These are phyloP conservation scores for Trypoxylus dichotomus DNA, from an alignment of 1,140 invertebrate genomes.

Conservation along the genomic window DNA sequence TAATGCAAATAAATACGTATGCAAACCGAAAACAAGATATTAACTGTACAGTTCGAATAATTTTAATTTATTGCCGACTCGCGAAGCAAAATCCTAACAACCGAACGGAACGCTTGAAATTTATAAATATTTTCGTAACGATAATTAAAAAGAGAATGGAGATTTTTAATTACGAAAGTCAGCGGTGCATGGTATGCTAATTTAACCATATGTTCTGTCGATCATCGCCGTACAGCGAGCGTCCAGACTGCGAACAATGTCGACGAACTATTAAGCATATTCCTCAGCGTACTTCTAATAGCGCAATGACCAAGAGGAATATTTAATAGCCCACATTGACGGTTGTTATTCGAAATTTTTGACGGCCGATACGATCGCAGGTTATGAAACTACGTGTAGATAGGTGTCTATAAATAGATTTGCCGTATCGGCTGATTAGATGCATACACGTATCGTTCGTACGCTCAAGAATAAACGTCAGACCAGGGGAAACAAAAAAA, in stretches of 20 bases:
- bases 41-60: background rate
- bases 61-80: background rate
- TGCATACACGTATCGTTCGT: background rate
- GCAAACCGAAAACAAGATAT: background rate
- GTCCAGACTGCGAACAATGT: background rate
- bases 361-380: background rate
- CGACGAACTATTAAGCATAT: slow-evolving; percentile 11
- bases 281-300: background rate
- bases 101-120: background rate
- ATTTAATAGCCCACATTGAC: background rate
- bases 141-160: slow-evolving; percentile 2
- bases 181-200: slow-evolving; percentile 9
- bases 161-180: slow-evolving; percentile 5
- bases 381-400: background rate
- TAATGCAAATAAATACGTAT: background rate
- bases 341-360: background rate
- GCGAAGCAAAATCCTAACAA: background rate
- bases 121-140: slow-evolving; percentile 5
- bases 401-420: background rate
- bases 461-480: background rate
- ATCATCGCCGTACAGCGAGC: background rate
- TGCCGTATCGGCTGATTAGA: too few relatives aligned
- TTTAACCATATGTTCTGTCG: background rate
- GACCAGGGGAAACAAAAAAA: background rate
- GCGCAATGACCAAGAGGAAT: background rate